Base-by-base conservation (phyloP, 2,797 vertebrate species). In the Trematomus bernacchii region DNA sequence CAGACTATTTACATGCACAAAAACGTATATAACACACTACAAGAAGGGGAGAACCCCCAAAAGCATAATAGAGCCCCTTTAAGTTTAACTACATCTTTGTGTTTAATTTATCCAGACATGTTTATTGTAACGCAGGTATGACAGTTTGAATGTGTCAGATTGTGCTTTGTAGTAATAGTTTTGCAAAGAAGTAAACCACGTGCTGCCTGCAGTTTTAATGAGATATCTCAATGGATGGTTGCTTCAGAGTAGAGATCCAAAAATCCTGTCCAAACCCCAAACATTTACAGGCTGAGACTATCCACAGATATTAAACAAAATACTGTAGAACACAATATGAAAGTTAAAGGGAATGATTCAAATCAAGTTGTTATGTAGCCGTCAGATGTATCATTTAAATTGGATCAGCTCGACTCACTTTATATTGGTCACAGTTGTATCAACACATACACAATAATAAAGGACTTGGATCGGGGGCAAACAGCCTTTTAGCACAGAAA, bases 161-260 rank as follows among this genome's bases (percentile, higher is more conserved):
- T 73, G 27, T 13, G 19, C 58, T 59, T 8, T 5, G 5, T 10
- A 43, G 21, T 33, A 67, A 53, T 58, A 64, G 69, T 71, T 52
- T 58, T 60, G 23, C 15, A 27, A 62, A n/a, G 57, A 40, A 19
- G 57, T 76, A 40, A 68, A 62, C 4, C 12, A 21, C 13, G 2
- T 11, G 23, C 51, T 52, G 57, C 27, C 47, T 52, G 48, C n/a
- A 3, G 21, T 74, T 70, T 74, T 58, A 68, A 76, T 81, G 63
- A 52, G 43, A 43, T 53, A 37, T 79, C 42, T 11, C 27, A 33
- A 47, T 0, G 16, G 43, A 42, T 27, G 54, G 50, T n/a, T 60
- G 54, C 21, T 18, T 52, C 11, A 54, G 15, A 48, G 33, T 27
- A 54, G 21, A 43, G 55, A 19, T 71, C 57, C 71, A 2, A 75